phyloP scores from a whole-genome alignment of 1,140 invertebrate species.

The Drosophila orosa region DNA sequence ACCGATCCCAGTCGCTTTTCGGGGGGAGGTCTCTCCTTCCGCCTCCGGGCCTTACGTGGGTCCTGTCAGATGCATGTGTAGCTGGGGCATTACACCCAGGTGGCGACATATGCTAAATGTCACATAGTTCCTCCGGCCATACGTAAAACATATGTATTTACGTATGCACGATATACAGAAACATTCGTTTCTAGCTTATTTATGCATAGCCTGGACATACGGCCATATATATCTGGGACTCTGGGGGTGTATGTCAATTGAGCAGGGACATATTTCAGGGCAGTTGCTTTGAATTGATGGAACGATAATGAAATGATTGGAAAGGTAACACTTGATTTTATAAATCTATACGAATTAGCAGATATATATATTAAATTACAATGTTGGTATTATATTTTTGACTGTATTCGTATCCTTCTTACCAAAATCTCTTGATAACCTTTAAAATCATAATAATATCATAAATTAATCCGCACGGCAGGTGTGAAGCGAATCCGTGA shows the following conservation, averaged over 20 bases:
- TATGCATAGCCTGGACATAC: slow-evolving; percentile 40
- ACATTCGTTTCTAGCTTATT: slow-evolving; percentile 48
- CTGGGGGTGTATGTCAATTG: slow-evolving; percentile 33
- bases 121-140: slow-evolving; percentile 65
- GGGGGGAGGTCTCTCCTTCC: neutral
- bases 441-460: too few species aligned
- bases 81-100: slow-evolving; percentile 74
- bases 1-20: neutral
- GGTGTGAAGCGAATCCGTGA: neutral
- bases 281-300: slow-evolving; percentile 36
- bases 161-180: slow-evolving; percentile 21
- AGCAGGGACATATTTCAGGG: slow-evolving; percentile 24
- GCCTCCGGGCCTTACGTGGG: slow-evolving; percentile 25
- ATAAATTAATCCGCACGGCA: neutral
- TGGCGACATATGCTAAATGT: slow-evolving; percentile 79
- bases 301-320: slow-evolving; percentile 38
- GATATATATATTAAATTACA: too few species aligned
- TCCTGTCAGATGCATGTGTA: slow-evolving; percentile 72
- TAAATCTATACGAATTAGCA: neutral
- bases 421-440: too few species aligned
- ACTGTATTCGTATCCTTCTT: too few species aligned
- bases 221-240: slow-evolving; percentile 19
- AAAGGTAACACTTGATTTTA: neutral
- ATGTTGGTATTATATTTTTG: too few species aligned
- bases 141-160: slow-evolving; percentile 19